Base-by-base conservation (phyloP, 35 echinoderm and acorn worm genomes). In the Apostichopus japonicus region DNA sequence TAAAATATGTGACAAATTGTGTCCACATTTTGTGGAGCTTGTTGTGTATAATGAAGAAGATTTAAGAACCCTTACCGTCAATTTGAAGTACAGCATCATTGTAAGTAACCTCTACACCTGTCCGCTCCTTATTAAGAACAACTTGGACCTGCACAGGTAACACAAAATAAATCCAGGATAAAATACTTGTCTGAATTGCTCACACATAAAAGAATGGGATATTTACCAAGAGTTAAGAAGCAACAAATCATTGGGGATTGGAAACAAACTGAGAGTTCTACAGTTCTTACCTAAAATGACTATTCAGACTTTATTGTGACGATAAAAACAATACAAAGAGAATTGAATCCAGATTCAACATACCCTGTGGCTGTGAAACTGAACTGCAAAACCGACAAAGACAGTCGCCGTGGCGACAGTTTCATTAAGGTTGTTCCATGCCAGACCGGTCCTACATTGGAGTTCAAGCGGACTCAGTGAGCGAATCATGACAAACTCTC, bases 401-500 rank as follows among this genome's bases (percentile, higher is more conserved):
- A 91, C 90, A 19, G 90, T 91, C 11, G 90, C 90, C 17, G 16
- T 19, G n/a, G 90, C 9, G 5, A 79, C 61, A 1, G 73, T 55
- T 16, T 58, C 76, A 56, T 55, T 55, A 54, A 67, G 55, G 19
- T 91, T 17, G 54, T 79, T 79, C 25, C 52, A 0, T 13, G 90
- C 90, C 9, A 56, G 55, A 4, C 54, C 90, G 5, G 90, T 91
- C 55, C 90, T 77, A 53, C 90, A 91, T 73, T 91, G 90, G 5
- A 91, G 71, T 25, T 91, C 70, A 59, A 91, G 6, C 4, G 33
- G 59, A 58, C 90, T 65, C 71, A 23, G 16, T 77, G 77, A 78
- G 10, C 19, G 71, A 24, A 91, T 91, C 90, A 91, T 91, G 11
- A 79, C 76, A 79, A 91, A 94, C 51, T 94, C 93, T 9, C 93